These are phyloP conservation scores for Choristoneura rosaceana DNA, from an alignment of 2,888 invertebrate species.

Conservation along the genomic window DNA sequence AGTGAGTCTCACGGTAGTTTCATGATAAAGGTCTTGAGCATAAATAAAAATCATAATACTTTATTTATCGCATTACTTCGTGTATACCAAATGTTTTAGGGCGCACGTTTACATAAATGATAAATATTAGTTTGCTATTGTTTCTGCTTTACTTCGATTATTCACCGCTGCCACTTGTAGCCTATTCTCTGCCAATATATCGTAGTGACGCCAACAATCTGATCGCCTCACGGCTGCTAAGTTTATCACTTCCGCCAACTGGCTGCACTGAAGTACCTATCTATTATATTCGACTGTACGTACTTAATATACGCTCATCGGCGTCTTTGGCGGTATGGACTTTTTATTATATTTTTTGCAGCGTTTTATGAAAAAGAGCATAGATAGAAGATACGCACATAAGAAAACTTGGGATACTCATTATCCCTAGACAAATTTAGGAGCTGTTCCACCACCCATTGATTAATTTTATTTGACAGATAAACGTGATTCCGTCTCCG, in stretches of 20 bases:
- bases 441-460: too few species aligned
- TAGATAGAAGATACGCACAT: too few species aligned
- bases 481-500: too few species aligned
- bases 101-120: constrained; percentile 7
- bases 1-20: too few species aligned
- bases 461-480: too few species aligned
- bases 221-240: constrained; percentile 73
- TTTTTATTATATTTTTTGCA: background rate
- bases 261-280: constrained; percentile 11
- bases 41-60: too few species aligned
- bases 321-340: constrained; percentile 17
- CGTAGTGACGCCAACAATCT: constrained; percentile 65
- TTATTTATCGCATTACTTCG: too few species aligned
- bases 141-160: constrained; percentile 46
- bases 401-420: too few species aligned
- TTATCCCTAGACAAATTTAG: too few species aligned
- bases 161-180: constrained; percentile 59
- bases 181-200: constrained; percentile 68
- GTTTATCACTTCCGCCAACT: constrained; percentile 74
- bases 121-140: constrained; percentile 22
- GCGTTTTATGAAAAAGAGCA: background rate
- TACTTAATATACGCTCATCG: background rate
- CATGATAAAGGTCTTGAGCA: too few species aligned
- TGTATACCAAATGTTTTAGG: background rate
- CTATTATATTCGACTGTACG: constrained; percentile 16